Conservation (phyloP, 2,888 invertebrate species). For the Macaria notata region DNA sequence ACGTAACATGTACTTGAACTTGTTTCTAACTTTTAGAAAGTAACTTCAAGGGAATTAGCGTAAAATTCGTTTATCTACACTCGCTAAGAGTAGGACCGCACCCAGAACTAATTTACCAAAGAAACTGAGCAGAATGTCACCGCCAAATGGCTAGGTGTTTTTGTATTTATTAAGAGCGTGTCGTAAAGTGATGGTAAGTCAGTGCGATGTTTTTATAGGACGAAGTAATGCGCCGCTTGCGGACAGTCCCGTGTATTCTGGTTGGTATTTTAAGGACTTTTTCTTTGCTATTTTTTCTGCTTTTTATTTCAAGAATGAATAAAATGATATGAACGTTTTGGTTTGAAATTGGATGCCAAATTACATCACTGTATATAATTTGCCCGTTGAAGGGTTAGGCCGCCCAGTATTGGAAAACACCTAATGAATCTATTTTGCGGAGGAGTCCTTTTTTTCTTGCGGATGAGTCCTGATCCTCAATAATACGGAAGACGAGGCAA, state of each 20-base stretch:
- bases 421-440: no score
- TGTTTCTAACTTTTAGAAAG: not conserved
- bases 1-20: not conserved
- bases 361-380: no score
- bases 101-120: conserved; percentile 39
- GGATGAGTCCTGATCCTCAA: no score
- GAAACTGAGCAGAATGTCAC: conserved; percentile 34
- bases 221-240: conserved; percentile 12
- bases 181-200: conserved; percentile 25
- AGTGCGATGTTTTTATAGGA: conserved; percentile 21
- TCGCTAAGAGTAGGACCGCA: conserved; percentile 13
- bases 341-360: no score
- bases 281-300: not conserved
- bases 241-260: not conserved
- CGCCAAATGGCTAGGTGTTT: conserved; percentile 35
- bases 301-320: no score
- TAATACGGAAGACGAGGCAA: no score
- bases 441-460: no score
- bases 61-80: not conserved
- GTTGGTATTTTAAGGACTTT: not conserved
- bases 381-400: no score
- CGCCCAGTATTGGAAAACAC: no score
- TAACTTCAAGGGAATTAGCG: no score
- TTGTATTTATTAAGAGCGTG: conserved; percentile 34
- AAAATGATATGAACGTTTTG: no score